Evolutionary conservation across 2,797 vertebrate species (phyloP).

Genomic region (Myotis daubentonii): DNA sequence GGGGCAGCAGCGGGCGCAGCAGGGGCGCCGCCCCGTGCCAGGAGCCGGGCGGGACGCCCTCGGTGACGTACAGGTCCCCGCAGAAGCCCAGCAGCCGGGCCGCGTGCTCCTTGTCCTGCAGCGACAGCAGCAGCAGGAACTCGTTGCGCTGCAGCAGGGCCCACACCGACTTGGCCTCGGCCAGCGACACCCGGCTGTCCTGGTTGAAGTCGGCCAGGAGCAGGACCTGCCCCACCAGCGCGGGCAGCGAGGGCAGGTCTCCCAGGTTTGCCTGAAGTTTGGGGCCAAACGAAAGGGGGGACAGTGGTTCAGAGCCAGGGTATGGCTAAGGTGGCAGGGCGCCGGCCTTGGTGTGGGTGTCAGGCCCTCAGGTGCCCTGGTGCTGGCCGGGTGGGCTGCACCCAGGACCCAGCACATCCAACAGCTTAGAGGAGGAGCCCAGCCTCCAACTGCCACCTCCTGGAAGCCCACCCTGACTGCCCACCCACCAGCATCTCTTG

Average conservation of each 20-base stretch:
- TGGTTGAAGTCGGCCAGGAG: constrained; percentile 93
- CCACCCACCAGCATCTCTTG: rapidly evolving
- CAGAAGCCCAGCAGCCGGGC: constrained; percentile 95
- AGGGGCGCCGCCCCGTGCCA: constrained; percentile 89
- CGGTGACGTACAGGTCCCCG: constrained; percentile 95
- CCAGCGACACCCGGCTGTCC: constrained; percentile 94
- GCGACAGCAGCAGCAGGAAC: constrained; percentile 94
- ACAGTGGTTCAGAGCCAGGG: rapidly evolving
- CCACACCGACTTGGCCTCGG: constrained; percentile 97
- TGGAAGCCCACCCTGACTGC: not conserved
- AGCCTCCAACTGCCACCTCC: not conserved
- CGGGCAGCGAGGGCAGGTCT: constrained; percentile 91
- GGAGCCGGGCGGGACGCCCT: constrained; percentile 90
- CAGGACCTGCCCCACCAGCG: constrained; percentile 91
- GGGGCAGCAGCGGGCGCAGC: constrained; percentile 90
- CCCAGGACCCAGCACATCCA: rapidly evolving
- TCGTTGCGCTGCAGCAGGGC: constrained; percentile 96
- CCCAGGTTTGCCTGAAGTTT: constrained; percentile 92
- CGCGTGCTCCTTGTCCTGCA: constrained; percentile 95
- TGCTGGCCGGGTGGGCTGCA: rapidly evolving
- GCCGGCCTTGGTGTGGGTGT: not conserved
- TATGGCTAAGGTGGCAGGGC: not conserved
- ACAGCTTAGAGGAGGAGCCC: not conserved
- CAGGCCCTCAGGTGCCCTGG: not conserved
- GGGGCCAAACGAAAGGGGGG: not conserved